Evolutionary conservation across 2,797 vertebrate genomes (phyloP), one percentile per base, ranked within the genome.

Genomic region (Babyrousa celebensis): DNA sequence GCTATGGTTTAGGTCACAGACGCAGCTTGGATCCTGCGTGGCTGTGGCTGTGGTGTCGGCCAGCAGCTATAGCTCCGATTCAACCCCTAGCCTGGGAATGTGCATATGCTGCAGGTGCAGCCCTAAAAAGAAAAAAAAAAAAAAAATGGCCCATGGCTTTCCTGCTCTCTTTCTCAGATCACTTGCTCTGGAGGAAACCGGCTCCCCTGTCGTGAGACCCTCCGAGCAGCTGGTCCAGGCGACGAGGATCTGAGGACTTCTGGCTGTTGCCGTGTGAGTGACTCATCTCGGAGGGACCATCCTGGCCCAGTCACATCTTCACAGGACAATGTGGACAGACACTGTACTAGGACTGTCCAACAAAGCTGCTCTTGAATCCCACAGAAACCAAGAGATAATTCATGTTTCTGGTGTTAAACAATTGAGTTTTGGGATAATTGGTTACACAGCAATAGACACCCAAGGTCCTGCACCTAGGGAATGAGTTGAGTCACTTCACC

Each of bases 301-400:
- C 58, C 62, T 16, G 15, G 58, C 27, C 17, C 56, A 29, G 15
- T 29, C 10, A 60, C 18, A 29, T 27, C 52, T 67, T 72, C 68
- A 25, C 43, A 3, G 12, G 43, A 32, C 40, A 52, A 63, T 2
- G 36, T 82, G 27, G 40, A 85, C 14, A 86, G 60, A 93, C 5
- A 7, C 23, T 52, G 21, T n/a, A 12, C 6, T 15, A 29, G 60
- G 62, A 43, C 25, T 25, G 78, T 9, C 58, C 36, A 65, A 52
- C 48, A 27, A 75, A 84, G 29, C 62, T 71, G 21, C 71, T 77
- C 58, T 36, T 83, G 60, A 94, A 79, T 91, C 72, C 58, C 85
- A 92, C 18, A 43, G 75, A 77, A 87, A 78, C 23, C 23, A 11
- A 29, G 23, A 62, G 43, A 65, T 74, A 54, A 75, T 17, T 65